Evolutionary conservation across 2,113 vertebrate species (phyloP), one percentile per base, ranked within the genome.

Genomic region (Petrocephalus microphthalmus): DNA sequence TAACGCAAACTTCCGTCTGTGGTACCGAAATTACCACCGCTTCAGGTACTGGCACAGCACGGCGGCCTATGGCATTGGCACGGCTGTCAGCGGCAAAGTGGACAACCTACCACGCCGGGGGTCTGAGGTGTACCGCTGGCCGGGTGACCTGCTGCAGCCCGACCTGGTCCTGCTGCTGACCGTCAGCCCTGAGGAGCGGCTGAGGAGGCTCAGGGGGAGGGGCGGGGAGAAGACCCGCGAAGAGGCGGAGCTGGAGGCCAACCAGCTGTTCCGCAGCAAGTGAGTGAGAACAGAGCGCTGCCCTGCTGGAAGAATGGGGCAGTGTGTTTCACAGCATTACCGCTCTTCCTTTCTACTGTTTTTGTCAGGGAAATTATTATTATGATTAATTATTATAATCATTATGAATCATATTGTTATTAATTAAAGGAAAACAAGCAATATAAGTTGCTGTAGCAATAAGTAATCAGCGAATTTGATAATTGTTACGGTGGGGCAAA

Each of bases 41-140:
- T 78, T 86, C 90, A 99, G 98, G 92, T 99, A 96, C 89, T 99
- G 97, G 98, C 98, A 98, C 91, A 99, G 98, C 93, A 98, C 98
- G 0, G 97, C 97, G 53, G 95, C 98, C 1, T 99, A 99, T 0
- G 95, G 96, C 90, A 97, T 99, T 1, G 97, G 97, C 89, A 97
- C 97, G 4, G 97, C 98, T 85, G 94, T 96, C 85, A 94, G 91
- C 0, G 98, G 97, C 1, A 90, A 92, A 7, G 87, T 94, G 13
- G 93, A 92, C 42, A 93, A 96, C 91, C 97, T 99, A 56, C 98
- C 98, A 13, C 92, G 92, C 0, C 86, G 74, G 74, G 93, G 94
- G 0, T 96, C 97, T 2, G 94, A 95, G 0, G 91, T 97, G 25
- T 99, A 98, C 92, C 92, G 92, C 87, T 98, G 97, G 98, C 98